Evolutionary conservation across 2,113 vertebrate genomes (phyloP).

Genomic region (Neolamprologus caudopunctatus): DNA sequence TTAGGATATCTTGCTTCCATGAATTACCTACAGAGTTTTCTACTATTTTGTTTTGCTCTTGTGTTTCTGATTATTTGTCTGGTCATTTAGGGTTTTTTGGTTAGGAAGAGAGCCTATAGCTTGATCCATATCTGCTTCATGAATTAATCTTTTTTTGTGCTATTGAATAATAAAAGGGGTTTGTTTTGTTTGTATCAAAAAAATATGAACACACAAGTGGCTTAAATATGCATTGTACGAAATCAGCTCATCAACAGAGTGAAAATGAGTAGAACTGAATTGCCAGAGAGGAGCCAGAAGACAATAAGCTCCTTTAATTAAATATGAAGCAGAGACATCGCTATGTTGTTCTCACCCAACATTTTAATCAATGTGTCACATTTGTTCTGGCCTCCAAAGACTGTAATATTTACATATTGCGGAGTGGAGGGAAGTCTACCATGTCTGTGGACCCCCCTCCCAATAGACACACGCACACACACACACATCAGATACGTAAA

Average conservation of each 20-base stretch:
- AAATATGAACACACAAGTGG: background rate
- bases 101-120: background rate
- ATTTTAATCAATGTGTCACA: constrained; percentile 66
- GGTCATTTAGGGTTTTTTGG: background rate
- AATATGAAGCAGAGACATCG: constrained; percentile 41
- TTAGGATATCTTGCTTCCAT: background rate
- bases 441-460: background rate
- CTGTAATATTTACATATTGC: constrained; percentile 53
- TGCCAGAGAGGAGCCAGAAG: constrained; percentile 43
- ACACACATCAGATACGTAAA: background rate
- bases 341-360: constrained; percentile 34
- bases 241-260: constrained; percentile 11
- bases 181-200: background rate
- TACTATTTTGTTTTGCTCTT: background rate
- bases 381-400: constrained; percentile 36
- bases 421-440: background rate
- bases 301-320: constrained; percentile 70
- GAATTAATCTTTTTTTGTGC: constrained; percentile 4
- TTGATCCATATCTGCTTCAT: background rate
- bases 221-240: constrained; percentile 30
- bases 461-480: rapidly evolving
- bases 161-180: constrained; percentile 6
- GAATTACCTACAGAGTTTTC: background rate
- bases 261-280: constrained; percentile 50
- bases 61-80: background rate